phyloP scores from a whole-genome alignment of 2,888 invertebrate genomes.

The Maniola hyperantus region DNA sequence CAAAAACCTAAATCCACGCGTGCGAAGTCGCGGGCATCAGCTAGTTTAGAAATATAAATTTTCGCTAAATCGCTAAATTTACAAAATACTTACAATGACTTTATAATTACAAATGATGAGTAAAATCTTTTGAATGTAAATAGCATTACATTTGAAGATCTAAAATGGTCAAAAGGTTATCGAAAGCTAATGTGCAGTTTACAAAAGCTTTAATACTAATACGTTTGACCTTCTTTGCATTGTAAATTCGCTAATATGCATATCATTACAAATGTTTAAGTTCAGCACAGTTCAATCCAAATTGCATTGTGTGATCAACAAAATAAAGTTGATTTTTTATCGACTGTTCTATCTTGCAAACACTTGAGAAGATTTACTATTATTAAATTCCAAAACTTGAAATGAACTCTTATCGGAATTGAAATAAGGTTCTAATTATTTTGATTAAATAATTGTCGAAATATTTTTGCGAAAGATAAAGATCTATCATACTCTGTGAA shows the following conservation, averaged over 20 bases:
- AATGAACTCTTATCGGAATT: not conserved
- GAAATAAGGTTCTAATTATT: not conserved
- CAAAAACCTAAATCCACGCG: too few relatives aligned
- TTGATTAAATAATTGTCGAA: not conserved
- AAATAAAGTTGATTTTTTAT: not conserved
- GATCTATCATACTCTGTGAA: not conserved
- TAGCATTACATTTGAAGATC: not conserved
- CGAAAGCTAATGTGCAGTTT: not conserved
- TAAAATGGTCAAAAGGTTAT: constrained; percentile 15
- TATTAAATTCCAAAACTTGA: not conserved
- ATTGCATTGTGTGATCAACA: not conserved
- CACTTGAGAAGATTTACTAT: not conserved
- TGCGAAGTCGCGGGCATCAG: too few relatives aligned
- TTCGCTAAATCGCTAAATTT: too few relatives aligned
- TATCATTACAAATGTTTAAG: constrained; percentile 4
- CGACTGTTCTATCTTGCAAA: not conserved
- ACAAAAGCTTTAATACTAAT: constrained; percentile 4
- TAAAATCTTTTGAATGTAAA: not conserved
- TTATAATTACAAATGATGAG: not conserved
- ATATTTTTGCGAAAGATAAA: not conserved
- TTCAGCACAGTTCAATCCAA: not conserved
- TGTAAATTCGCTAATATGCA: constrained; percentile 19
- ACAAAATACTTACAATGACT: too few relatives aligned
- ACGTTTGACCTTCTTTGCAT: constrained; percentile 32
- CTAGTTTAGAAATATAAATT: too few relatives aligned